Evolutionary conservation across 2,113 vertebrate species (phyloP).

Genomic region (Eptesicus fuscus): DNA sequence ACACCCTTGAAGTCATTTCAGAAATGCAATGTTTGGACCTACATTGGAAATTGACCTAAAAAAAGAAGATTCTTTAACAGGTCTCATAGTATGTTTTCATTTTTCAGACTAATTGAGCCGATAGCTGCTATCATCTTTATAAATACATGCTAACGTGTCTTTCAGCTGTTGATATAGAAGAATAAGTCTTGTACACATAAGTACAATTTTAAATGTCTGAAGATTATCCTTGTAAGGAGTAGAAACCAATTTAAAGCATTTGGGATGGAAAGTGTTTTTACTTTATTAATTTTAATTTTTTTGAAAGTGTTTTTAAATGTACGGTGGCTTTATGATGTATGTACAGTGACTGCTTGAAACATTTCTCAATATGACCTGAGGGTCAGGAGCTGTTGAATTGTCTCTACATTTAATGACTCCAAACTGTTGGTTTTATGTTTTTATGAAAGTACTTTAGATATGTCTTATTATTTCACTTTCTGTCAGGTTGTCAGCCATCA

Average conservation of each 20-base stretch:
- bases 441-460: neutral
- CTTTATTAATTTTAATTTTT: no score
- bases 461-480: neutral
- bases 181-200: neutral
- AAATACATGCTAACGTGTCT: neutral
- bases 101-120: neutral
- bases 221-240: neutral
- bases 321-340: neutral
- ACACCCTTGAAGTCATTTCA: neutral
- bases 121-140: neutral
- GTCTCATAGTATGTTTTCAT: neutral
- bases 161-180: neutral
- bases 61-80: neutral
- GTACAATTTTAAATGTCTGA: neutral
- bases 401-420: neutral
- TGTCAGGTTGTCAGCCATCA: constrained; percentile 24
- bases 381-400: neutral
- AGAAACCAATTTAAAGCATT: neutral
- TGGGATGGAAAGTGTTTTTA: neutral
- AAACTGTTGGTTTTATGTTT: neutral
- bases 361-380: neutral
- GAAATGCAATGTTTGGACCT: neutral
- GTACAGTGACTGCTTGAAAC: neutral
- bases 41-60: neutral
- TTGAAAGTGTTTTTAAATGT: neutral